Evolutionary conservation across 2,888 invertebrate genomes (phyloP), one percentile per base, ranked within the genome.

Genomic region (Galeopsomyia nigrocyanea): DNA sequence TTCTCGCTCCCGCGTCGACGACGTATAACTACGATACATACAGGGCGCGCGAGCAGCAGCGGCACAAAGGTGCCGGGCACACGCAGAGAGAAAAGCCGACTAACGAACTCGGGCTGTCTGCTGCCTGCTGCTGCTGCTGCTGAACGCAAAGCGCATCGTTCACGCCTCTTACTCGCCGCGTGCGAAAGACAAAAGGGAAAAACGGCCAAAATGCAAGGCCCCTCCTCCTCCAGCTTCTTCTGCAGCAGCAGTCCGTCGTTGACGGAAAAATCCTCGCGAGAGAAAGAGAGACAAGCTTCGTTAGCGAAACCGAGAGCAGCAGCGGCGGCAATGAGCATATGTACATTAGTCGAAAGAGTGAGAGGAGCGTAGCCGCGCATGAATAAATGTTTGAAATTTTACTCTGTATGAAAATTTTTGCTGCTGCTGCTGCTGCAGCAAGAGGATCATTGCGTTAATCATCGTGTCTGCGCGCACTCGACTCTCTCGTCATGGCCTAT

Each of bases 41-140:
- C 39, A 3, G 39, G 1, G 10, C 7, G 39, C 39, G 13, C 39
- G 31, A 31, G 31, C 31, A 31, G 7, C 21, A 16, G 49, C 21
- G 21, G 17, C 57, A 57, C 26, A 57, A 47, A 66, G 57, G 26
- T 51, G 16, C 21, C 60, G 31, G 49, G 21, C 22, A 49, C 19
- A 49, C 16, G 26, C 31, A 19, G 7, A 53, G 56, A 62, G 31
- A 71, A 62, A 56, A 55, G 71, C 63, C 58, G 63, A 51, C 72
- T 72, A 68, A 72, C 72, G 67, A 72, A 72, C 68, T 71, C 67
- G 56, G 56, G n/a, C n/a, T n/a, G n/a, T n/a, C n/a, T n/a, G n/a
- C n/a, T n/a, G n/a, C n/a, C n/a, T n/a, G n/a, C n/a, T n/a, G n/a
- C n/a, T 39, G 39, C 13, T 7, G 39, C 7, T 7, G 39, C 39